phyloP scores from a whole-genome alignment of 2,888 invertebrate species.

The Sminthurinus aureus region DNA sequence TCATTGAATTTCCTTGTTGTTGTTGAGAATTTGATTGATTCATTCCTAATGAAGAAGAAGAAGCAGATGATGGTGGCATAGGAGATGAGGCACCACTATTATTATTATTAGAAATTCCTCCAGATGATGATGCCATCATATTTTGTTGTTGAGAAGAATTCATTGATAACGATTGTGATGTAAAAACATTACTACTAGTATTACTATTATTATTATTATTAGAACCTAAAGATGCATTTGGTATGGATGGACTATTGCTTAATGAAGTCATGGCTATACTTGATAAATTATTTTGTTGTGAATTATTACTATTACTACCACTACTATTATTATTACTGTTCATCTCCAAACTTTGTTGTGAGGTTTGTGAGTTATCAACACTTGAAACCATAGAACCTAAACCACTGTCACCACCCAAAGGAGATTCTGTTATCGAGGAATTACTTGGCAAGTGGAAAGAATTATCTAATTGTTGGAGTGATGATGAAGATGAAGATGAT shows the following conservation, averaged over 20 bases:
- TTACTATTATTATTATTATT: slow-evolving; percentile 7
- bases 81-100: slow-evolving; percentile 27
- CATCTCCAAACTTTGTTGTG: slow-evolving; percentile 37
- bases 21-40: slow-evolving; percentile 33
- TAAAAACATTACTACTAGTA: slow-evolving; percentile 10
- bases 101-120: slow-evolving; percentile 6
- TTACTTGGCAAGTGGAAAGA: slow-evolving; percentile 39
- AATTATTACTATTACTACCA: neutral
- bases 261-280: slow-evolving; percentile 38
- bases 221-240: slow-evolving; percentile 36
- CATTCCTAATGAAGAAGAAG: slow-evolving; percentile 32
- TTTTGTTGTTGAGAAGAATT: slow-evolving; percentile 33
- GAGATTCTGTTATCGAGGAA: slow-evolving; percentile 38
- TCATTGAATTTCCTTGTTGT: neutral
- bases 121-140: slow-evolving; percentile 58
- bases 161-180: slow-evolving; percentile 18
- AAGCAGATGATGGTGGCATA: slow-evolving; percentile 1
- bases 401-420: slow-evolving; percentile 40
- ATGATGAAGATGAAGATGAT: neutral
- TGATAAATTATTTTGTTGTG: slow-evolving; percentile 19
- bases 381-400: slow-evolving; percentile 42
- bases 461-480: slow-evolving; percentile 30
- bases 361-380: slow-evolving; percentile 41
- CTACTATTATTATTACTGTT: neutral
- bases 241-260: slow-evolving; percentile 43